phyloP scores from a whole-genome alignment of 1,140 invertebrate genomes.

The Chlorops oryzae region DNA sequence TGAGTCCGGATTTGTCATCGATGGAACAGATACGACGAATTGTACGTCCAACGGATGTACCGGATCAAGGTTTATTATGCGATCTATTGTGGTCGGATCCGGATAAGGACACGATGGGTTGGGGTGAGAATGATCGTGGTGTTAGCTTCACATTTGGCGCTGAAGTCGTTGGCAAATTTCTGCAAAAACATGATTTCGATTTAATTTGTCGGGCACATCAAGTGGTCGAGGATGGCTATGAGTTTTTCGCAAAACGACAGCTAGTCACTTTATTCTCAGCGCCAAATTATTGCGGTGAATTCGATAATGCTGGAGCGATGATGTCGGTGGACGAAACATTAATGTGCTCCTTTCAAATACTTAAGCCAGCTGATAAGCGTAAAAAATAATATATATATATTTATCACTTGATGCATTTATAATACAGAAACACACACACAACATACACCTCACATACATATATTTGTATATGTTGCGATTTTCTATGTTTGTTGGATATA shows the following conservation, averaged over 20 bases:
- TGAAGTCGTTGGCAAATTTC: slow-evolving; percentile 88
- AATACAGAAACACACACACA: too few relatives aligned
- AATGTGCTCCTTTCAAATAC: too few relatives aligned
- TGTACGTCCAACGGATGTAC: slow-evolving; percentile 85
- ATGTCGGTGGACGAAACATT: too few relatives aligned
- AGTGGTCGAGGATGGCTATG: slow-evolving; percentile 96
- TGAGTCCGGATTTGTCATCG: slow-evolving; percentile 79
- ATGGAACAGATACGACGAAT: slow-evolving; percentile 88
- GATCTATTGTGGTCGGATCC: slow-evolving; percentile 97
- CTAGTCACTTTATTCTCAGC: slow-evolving; percentile 95
- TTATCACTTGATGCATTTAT: too few relatives aligned
- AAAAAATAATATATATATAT: too few relatives aligned
- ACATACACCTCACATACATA: too few relatives aligned
- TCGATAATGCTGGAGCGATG: slow-evolving; percentile 96
- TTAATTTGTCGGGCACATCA: slow-evolving; percentile 94
- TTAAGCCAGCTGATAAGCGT: too few relatives aligned
- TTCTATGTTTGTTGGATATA: too few relatives aligned
- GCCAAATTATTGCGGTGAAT: too few relatives aligned
- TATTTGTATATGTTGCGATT: too few relatives aligned
- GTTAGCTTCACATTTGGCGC: slow-evolving; percentile 93
- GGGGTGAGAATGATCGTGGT: slow-evolving; percentile 93
- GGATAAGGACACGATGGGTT: slow-evolving; percentile 81
- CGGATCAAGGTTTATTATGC: slow-evolving; percentile 86
- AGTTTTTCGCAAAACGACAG: slow-evolving; percentile 96
- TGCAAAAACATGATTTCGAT: slow-evolving; percentile 91